Percentiles rank a stretch among this genome's conserved stretches.
phyloP scores from a whole-genome alignment of 2,113 vertebrate genomes.

The Etheostoma cragini region DNA sequence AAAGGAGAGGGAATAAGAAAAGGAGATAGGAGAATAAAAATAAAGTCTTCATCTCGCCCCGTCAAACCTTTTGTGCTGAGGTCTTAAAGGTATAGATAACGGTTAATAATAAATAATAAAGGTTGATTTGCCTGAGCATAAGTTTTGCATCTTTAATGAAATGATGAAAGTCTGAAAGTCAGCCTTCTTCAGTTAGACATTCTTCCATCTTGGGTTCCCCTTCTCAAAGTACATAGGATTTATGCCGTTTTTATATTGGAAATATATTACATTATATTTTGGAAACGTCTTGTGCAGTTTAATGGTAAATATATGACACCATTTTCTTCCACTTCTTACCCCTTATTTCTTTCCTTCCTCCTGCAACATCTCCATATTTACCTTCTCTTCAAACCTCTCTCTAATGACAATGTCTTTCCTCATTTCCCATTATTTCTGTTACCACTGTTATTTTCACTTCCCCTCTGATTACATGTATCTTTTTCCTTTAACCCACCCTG shows the following conservation, averaged over 20 bases:
- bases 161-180: neutral
- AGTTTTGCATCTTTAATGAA: neutral
- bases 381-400: neutral
- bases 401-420: neutral
- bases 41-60: neutral
- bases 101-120: neutral
- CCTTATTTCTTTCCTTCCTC: neutral
- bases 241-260: neutral
- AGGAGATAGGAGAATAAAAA: neutral
- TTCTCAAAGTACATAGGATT: neutral
- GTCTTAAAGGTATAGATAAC: neutral
- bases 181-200: neutral
- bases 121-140: slow-evolving; percentile 32
- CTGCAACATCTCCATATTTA: slow-evolving; percentile 2
- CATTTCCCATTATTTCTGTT: neutral
- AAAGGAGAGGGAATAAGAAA: neutral
- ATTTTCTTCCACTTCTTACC: neutral
- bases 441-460: neutral
- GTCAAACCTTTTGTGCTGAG: neutral
- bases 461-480: neutral
- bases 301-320: neutral
- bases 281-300: neutral
- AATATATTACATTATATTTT: neutral
- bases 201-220: neutral
- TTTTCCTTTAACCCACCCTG: neutral